Evolutionary conservation across 2,888 invertebrate species (phyloP).

Genomic region (Epistrophe grossulariae): DNA sequence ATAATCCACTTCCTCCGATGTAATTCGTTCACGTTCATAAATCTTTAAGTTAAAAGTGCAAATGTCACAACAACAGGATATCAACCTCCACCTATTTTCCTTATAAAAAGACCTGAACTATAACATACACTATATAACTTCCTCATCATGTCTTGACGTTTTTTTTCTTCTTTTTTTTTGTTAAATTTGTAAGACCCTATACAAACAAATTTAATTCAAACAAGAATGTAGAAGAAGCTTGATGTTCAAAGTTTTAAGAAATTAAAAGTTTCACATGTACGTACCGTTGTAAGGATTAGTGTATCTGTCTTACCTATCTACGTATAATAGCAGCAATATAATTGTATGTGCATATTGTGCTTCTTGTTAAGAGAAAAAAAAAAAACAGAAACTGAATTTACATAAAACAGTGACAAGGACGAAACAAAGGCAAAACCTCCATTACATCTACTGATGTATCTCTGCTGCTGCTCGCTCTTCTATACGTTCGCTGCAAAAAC

Average conservation of each 20-base stretch:
- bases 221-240: background rate
- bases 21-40: background rate
- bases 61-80: background rate
- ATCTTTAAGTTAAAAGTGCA: background rate
- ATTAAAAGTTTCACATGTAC: background rate
- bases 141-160: background rate
- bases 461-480: background rate
- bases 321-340: background rate
- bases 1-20: background rate
- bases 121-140: background rate
- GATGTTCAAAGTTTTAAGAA: conserved; percentile 2
- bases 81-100: background rate
- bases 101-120: background rate
- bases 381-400: background rate
- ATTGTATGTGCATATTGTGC: conserved; percentile 1
- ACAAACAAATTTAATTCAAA: background rate
- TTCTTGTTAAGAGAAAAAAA: background rate
- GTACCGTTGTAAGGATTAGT: conserved; percentile 6
- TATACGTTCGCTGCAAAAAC: conserved; percentile 25
- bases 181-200: background rate
- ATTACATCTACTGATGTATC: conserved; percentile 1
- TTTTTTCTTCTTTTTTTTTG: background rate
- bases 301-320: background rate
- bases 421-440: conserved; percentile 13
- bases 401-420: conserved; percentile 18